A percentile compares a stretch with the other conserved stretches of the same genome.
Evolutionary conservation across 2,113 vertebrate genomes (phyloP).

Genomic region (Campylomormyrus tamandua): DNA sequence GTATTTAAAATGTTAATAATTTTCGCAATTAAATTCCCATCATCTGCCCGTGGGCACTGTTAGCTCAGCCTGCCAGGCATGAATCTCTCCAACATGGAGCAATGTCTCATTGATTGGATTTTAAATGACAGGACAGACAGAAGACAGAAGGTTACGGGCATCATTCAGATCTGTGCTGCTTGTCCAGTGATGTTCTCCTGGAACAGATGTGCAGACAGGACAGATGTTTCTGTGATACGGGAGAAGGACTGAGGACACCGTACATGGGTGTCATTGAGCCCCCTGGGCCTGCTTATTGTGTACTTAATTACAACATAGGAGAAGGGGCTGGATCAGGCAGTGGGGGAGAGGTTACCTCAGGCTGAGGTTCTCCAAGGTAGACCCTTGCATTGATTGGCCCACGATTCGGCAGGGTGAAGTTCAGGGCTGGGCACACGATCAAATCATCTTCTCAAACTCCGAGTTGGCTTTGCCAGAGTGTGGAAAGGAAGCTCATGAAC

Average conservation of each 20-base stretch:
- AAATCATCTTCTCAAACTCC: background rate
- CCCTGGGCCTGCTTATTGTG: background rate
- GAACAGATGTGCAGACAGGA: background rate
- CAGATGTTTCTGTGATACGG: background rate
- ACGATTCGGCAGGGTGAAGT: background rate
- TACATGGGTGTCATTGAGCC: background rate
- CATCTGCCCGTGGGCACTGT: background rate
- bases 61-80: background rate
- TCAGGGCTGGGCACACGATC: background rate
- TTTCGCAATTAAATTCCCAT: background rate
- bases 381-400: background rate
- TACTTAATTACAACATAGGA: background rate
- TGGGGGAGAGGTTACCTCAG: background rate
- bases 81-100: background rate
- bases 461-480: background rate
- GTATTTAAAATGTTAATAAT: conserved; percentile 6
- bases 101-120: background rate
- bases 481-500: background rate
- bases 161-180: background rate
- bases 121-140: background rate
- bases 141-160: background rate
- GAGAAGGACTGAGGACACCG: background rate
- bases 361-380: background rate
- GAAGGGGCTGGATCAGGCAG: background rate
- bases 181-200: background rate